Evolutionary conservation across 2,888 invertebrate genomes (phyloP).

Genomic region (Timema podura): DNA sequence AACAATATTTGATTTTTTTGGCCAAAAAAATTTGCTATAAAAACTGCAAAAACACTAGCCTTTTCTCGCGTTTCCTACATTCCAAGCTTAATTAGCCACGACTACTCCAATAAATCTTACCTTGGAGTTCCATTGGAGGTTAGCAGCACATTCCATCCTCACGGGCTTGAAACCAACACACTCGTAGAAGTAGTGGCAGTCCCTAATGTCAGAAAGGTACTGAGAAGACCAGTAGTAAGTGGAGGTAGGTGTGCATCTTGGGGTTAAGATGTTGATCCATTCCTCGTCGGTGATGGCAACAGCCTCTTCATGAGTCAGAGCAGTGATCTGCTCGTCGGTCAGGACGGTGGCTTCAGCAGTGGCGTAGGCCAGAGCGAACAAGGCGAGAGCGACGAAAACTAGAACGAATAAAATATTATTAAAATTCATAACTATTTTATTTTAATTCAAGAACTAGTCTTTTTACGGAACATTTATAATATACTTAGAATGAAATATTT

Average conservation of each 20-base stretch:
- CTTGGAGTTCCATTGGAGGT: constrained; percentile 2
- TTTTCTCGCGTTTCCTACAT: no score
- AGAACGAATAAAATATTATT: no score
- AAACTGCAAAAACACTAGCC: no score
- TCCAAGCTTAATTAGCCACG: no score
- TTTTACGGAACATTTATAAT: no score
- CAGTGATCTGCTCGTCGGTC: constrained; percentile 3
- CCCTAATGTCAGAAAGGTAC: background rate
- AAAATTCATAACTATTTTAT: no score
- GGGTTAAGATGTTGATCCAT: constrained; percentile 1
- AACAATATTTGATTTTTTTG: no score
- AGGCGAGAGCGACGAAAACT: background rate
- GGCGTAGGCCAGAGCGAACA: constrained; percentile 3
- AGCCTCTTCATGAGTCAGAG: background rate
- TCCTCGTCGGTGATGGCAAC: constrained; percentile 3
- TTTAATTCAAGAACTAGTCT: no score
- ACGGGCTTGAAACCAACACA: background rate
- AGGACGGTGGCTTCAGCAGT: constrained; percentile 6
- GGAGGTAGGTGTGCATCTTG: background rate
- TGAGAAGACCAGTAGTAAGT: background rate
- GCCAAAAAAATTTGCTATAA: no score
- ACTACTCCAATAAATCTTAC: no score
- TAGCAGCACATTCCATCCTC: background rate
- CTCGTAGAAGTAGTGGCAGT: constrained; percentile 7
- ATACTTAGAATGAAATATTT: no score